Base-by-base conservation (phyloP, 1,140 invertebrate species). In the Anoplophora glabripennis region DNA sequence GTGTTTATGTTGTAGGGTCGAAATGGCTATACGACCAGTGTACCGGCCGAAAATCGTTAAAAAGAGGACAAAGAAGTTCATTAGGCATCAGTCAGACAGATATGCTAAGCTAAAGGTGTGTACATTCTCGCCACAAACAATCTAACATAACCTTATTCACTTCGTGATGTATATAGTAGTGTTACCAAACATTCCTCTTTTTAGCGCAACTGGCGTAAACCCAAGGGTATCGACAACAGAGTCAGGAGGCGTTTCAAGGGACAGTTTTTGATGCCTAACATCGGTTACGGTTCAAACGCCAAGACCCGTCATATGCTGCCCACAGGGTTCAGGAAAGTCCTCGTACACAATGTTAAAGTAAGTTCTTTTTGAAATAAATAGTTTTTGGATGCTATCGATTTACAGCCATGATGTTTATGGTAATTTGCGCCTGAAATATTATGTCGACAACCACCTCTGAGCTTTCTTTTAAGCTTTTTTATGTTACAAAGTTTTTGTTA, bases 201-300 rank as follows among this genome's bases (percentile, higher is more conserved):
- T 40, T 70, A 89, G 86, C 78, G 84, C 59, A 92, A 88, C 81
- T 96, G 93, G 93, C 83, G 93, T 68, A 95, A 93, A 80, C 93
- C 93, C 0, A 93, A 93, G 76, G 72, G 98, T 96, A 99, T 99
- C 83, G 98, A 99, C 80, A 99, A 99, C 86, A 88, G 96, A 82
- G 96, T 99, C 8, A 86, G 98, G 66, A 89, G 97, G 73, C 85
- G 95, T 65, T 99, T 99, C 82, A 99, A 99, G 88, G 98, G 98
- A 18, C 94, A 98, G 76, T 96, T 91, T 75, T 81, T 94, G 79
- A 99, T 99, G 97, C 98, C 98, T 41, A 96, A 90, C 73, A 98
- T 99, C 81, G 98, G 97, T 89, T 99, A 98, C 79, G 96, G 98
- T 72, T 94, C 93, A 64, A 92, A 90, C 75, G 91, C 93, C 74